A percentile compares a stretch with the other conserved stretches of the same genome.
These are phyloP conservation scores for Oxyteleia sp. DNA, from an alignment of 2,888 invertebrate species.

Conservation along the genomic window DNA sequence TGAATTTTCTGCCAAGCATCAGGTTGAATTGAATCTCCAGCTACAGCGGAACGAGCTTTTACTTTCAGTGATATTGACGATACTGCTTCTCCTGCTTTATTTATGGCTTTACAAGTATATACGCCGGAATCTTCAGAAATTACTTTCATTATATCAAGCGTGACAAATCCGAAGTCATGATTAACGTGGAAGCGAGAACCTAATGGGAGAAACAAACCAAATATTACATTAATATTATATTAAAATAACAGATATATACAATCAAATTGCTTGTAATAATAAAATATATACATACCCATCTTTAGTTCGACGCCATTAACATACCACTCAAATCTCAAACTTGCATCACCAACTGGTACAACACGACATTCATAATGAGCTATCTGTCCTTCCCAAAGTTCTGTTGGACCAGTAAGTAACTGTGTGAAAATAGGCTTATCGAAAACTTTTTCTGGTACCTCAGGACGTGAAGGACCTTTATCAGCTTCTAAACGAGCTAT, in stretches of 20 bases:
- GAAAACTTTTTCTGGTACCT: constrained; percentile 93
- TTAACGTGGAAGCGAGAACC: constrained; percentile 96
- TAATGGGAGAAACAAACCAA: constrained; percentile 22
- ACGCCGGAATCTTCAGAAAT: too few species aligned
- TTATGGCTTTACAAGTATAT: too few species aligned
- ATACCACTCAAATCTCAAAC: constrained; percentile 97
- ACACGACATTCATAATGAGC: constrained; percentile 97
- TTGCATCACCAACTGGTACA: constrained; percentile 97
- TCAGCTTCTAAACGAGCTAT: constrained; percentile 95
- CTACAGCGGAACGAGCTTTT: too few species aligned
- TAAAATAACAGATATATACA: background rate
- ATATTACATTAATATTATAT: constrained; percentile 18
- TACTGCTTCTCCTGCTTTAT: too few species aligned
- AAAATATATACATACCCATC: constrained; percentile 90
- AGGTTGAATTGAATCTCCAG: too few species aligned
- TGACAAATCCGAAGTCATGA: constrained; percentile 98
- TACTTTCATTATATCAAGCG: constrained; percentile 95
- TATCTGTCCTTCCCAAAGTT: constrained; percentile 96
- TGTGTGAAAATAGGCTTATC: constrained; percentile 98
- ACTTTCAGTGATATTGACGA: too few species aligned
- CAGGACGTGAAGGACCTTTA: constrained; percentile 90
- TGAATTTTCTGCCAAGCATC: too few species aligned
- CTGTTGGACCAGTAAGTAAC: constrained; percentile 94
- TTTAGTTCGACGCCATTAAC: constrained; percentile 97
- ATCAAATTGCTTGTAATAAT: constrained; percentile 2